Percentiles rank a stretch among this genome's conserved stretches.
Evolutionary conservation across 2,888 invertebrate species (phyloP).

Genomic region (Parthenolecanium corni): DNA sequence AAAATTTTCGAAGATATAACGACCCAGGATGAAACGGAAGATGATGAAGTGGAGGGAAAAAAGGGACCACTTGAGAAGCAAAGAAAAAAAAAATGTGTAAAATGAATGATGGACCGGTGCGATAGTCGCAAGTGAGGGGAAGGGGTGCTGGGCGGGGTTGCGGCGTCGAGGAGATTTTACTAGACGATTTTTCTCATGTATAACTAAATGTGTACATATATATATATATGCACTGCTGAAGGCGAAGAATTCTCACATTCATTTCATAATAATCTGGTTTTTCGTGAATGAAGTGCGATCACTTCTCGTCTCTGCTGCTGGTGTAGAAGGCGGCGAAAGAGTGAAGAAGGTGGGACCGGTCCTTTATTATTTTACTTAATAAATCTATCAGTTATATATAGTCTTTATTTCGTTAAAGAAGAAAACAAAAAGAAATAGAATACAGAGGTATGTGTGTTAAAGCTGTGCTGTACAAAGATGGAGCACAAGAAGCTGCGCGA

Average conservation of each 20-base stretch:
- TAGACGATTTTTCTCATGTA: constrained; percentile 5
- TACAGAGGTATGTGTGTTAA: not conserved
- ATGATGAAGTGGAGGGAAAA: no score
- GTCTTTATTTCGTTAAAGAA: not conserved
- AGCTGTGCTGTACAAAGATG: not conserved
- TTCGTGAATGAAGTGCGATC: constrained; percentile 28
- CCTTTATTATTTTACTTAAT: constrained; percentile 27
- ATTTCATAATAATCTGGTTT: constrained; percentile 22
- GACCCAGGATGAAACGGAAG: no score
- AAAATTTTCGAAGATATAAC: no score
- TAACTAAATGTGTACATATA: no score
- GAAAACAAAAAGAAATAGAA: not conserved
- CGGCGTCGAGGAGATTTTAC: not conserved
- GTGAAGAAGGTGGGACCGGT: constrained; percentile 22
- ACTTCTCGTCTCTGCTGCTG: constrained; percentile 18
- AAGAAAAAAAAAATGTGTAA: no score
- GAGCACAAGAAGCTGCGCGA: not conserved
- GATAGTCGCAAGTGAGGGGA: not conserved
- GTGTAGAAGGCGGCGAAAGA: constrained; percentile 19
- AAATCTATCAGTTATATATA: constrained; percentile 24
- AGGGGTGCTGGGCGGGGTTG: not conserved
- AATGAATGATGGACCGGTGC: not conserved
- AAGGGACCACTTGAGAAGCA: no score
- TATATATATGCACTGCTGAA: constrained; percentile 9
- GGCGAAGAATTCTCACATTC: constrained; percentile 27